A percentile compares a stretch with the other conserved stretches of the same genome.
Evolutionary conservation across 2,797 vertebrate genomes (phyloP).

Genomic region (Thaleichthys pacificus): DNA sequence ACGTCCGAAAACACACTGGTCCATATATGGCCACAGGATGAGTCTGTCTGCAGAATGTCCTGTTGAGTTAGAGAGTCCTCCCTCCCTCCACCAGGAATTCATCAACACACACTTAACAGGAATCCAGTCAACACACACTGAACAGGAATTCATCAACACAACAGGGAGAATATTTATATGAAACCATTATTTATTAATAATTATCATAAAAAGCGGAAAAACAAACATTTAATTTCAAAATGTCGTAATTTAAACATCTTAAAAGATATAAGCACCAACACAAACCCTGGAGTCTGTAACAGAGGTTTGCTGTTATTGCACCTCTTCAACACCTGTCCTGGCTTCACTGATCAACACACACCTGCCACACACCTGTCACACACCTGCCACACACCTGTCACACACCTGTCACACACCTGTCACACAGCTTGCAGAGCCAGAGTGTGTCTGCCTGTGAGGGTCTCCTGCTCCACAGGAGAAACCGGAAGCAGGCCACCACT

Average conservation of each 20-base stretch:
- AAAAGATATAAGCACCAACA: slow-evolving; percentile 79
- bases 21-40: slow-evolving; percentile 31
- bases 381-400: slow-evolving; percentile 17
- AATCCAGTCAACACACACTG: background rate
- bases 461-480: too few species aligned
- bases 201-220: slow-evolving; percentile 73
- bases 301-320: slow-evolving; percentile 76
- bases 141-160: slow-evolving; percentile 10
- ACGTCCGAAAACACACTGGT: slow-evolving; percentile 29
- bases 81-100: background rate
- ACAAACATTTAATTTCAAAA: slow-evolving; percentile 63
- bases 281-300: slow-evolving; percentile 49
- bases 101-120: background rate
- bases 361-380: slow-evolving; percentile 15
- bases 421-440: slow-evolving; percentile 28
- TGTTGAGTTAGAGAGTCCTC: background rate
- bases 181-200: slow-evolving; percentile 71
- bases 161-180: slow-evolving; percentile 34
- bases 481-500: too few species aligned
- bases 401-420: slow-evolving; percentile 26
- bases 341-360: slow-evolving; percentile 54
- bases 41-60: slow-evolving; percentile 25
- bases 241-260: slow-evolving; percentile 73
- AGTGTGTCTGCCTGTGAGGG: slow-evolving; percentile 52
- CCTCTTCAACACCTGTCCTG: slow-evolving; percentile 74